Evolutionary conservation across 2,797 vertebrate species (phyloP), one percentile per base, ranked within the genome.

Genomic region (Lagorchestes hirsutus): DNA sequence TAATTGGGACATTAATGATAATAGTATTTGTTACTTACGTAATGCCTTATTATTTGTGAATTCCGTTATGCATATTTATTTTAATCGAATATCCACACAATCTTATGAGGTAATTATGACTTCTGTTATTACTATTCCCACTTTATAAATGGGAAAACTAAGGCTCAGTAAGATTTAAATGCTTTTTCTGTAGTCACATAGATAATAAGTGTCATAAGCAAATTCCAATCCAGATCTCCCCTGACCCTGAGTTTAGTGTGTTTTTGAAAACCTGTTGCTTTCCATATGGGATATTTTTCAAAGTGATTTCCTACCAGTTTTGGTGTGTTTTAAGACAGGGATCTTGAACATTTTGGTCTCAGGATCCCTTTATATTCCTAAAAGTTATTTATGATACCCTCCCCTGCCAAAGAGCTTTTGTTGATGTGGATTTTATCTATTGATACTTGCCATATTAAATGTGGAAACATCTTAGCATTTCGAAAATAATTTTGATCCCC

Each of bases 71-170:
- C 62, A 74, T 3, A 74, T 74, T 74, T 74, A 40, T n/a, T 5
- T n/a, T 74, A 74, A 74, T n/a, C 22, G 16, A 16, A 74, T 74
- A n/a, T 40, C 34, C n/a, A 40, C n/a, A 74, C 34, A 74, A 74
- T 40, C 62, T 34, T 8, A n/a, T n/a, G 34, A 74, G 14, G 34
- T 14, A 74, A 16, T 5, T 74, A 40, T 74, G 62, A 74, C 34
- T 18, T 67, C 91, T 62, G 40, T 95, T 96, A 92, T 67, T 93
- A 93, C 22, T 46, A 54, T 62, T 96, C 13, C 8, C 0, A 18
- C 54, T 82, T 96, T 34, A 96, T 55, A 97, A 12, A 31, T 92
- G 54, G 91, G 90, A 74, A 87, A 55, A 31, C 16, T 4, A 12
- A 92, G 40, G 34, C 13, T 16, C 91, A 59, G 3, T 50, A 40